Conservation (phyloP, 2,113 vertebrate genomes). For the Collichthys lucidus region DNA sequence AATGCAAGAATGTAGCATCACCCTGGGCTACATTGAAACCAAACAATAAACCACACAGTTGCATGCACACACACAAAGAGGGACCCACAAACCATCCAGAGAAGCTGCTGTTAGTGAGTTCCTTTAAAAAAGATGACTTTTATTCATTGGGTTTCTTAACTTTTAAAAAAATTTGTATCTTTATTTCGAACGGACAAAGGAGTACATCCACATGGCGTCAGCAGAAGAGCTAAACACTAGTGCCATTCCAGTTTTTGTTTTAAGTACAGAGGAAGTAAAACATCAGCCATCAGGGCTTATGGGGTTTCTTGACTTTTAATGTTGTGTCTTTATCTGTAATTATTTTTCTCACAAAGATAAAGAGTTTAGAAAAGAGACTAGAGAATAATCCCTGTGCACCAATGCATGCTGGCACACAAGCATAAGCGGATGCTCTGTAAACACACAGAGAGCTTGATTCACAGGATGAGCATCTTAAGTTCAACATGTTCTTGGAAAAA, state of each 20-base stretch:
- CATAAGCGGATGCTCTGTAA: neutral
- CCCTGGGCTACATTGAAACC: constrained; percentile 50
- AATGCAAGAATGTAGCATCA: constrained; percentile 68
- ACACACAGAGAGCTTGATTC: neutral
- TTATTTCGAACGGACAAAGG: too few species aligned
- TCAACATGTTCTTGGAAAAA: neutral
- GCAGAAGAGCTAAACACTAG: too few species aligned
- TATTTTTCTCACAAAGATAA: constrained; percentile 27
- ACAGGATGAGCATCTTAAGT: neutral
- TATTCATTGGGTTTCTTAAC: constrained; percentile 39
- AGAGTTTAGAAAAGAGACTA: neutral
- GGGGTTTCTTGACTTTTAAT: constrained; percentile 42
- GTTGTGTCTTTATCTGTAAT: constrained; percentile 10
- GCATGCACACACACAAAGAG: neutral
- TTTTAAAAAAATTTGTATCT: neutral
- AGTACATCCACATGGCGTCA: too few species aligned
- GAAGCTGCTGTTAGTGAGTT: constrained; percentile 25
- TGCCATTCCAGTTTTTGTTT: too few species aligned
- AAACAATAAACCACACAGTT: constrained; percentile 55
- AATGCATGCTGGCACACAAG: neutral
- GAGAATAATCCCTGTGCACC: neutral
- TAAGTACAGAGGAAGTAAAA: too few species aligned
- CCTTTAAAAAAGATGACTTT: constrained; percentile 26
- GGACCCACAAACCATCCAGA: constrained; percentile 4
- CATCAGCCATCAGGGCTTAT: too few species aligned